These are phyloP conservation scores for Sebastolobus altivelis DNA, from an alignment of 2,797 vertebrate species.

Conservation along the genomic window DNA sequence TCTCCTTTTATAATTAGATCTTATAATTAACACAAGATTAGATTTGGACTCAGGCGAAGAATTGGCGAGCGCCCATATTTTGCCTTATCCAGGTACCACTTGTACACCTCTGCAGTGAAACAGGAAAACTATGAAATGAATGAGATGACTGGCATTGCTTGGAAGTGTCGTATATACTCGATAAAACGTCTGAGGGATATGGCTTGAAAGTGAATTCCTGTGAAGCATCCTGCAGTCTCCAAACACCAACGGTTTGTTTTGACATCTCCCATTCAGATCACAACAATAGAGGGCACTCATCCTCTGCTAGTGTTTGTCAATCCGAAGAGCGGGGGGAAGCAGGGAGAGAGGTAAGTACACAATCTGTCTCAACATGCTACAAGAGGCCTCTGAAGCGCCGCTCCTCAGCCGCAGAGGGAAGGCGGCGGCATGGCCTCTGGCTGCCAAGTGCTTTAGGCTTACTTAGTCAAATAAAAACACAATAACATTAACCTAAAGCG, in stretches of 20 bases:
- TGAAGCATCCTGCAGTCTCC: constrained; percentile 77
- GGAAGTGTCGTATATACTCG: constrained; percentile 40
- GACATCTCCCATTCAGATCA: constrained; percentile 88
- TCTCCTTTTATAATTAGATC: constrained; percentile 37
- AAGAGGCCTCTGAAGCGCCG: constrained; percentile 61
- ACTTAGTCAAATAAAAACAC: constrained; percentile 66
- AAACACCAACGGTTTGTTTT: constrained; percentile 77
- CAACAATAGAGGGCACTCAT: constrained; percentile 94
- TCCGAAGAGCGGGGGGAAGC: constrained; percentile 96
- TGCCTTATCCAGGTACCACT: constrained; percentile 4
- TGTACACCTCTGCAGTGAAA: constrained; percentile 4
- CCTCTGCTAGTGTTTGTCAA: constrained; percentile 97
- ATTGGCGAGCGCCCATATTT: not conserved
- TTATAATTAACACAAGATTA: constrained; percentile 49
- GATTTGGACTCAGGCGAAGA: constrained; percentile 26
- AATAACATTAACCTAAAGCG: constrained; percentile 55
- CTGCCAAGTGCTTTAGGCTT: constrained; percentile 52
- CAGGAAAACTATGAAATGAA: constrained; percentile 14
- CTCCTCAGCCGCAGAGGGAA: constrained; percentile 41
- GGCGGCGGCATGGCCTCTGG: constrained; percentile 49
- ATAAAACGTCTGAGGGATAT: constrained; percentile 57
- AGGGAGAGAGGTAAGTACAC: constrained; percentile 92
- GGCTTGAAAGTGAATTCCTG: constrained; percentile 78
- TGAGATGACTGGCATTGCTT: constrained; percentile 54
- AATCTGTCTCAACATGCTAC: constrained; percentile 63